Evolutionary conservation across 2,797 vertebrate genomes (phyloP), one percentile per base, ranked within the genome.

Genomic region (Onychomys torridus): DNA sequence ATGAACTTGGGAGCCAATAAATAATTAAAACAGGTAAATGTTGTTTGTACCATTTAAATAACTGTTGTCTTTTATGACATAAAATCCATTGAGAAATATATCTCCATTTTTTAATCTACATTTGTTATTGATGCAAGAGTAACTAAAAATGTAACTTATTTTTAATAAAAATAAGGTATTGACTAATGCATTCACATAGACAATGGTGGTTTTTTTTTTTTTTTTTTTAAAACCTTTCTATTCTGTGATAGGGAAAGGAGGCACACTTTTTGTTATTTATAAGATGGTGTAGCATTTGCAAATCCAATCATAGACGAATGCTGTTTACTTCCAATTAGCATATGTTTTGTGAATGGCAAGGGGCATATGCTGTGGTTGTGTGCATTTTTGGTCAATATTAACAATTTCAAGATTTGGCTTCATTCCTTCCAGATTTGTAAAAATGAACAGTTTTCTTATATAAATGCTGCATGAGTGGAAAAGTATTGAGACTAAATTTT

Each of bases 271-370:
- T 43, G 79, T 97, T 95, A 9, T 77, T 65, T 65, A 29, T 90
- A 85, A 96, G 94, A 77, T 91, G 67, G 83, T 21, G 8, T 76
- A 0, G 1, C 27, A 77, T 90, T 90, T 34, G 75, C 29, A 40
- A 93, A 81, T 95, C 94, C 97, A 88, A 0, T 89, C 94, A 73
- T 85, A 97, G 95, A 76, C 13, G 25, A 96, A 27, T 86, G 96
- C 21, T 95, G 77, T 98, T 97, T 98, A 96, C 91, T 97, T 97
- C 94, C 96, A 97, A 94, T 97, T 96, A 97, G 95, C 98, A 97
- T 96, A 85, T 43, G 88, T 96, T 97, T 97, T 98, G 97, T 97
- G 98, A 98, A 96, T 98, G 98, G 95, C 97, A 81, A 87, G 96
- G 94, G 96, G 89, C 94, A 97, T 79, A 2, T 10, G 0, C 75